Percentiles rank a stretch among this genome's conserved stretches.
phyloP scores from a whole-genome alignment of 1,140 invertebrate genomes.

The Matsumurasca onukii region DNA sequence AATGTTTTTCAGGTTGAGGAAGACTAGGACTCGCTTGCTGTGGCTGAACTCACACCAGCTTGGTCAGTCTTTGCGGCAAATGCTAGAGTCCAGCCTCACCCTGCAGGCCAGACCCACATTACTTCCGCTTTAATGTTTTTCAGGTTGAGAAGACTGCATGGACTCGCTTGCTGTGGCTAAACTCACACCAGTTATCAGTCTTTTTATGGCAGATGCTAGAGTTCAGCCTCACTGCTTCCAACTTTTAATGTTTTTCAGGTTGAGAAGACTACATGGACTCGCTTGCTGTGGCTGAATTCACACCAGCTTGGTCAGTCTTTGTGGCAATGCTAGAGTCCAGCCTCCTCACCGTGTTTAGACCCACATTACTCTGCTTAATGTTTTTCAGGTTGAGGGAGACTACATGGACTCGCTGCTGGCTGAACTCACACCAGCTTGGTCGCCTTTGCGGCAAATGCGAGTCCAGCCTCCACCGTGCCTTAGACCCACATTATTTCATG shows the following conservation, averaged over 20 bases:
- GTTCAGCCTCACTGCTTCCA: not conserved
- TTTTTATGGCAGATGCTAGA: not conserved
- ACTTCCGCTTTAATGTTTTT: too few species aligned
- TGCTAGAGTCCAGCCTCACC: too few species aligned
- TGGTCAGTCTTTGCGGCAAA: too few species aligned
- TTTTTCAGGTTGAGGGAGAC: conserved; percentile 63
- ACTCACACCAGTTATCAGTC: too few species aligned
- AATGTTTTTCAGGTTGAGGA: conserved; percentile 72
- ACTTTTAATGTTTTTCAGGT: not conserved
- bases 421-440: conserved; percentile 66
- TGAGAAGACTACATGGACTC: not conserved
- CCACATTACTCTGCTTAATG: conserved; percentile 37
- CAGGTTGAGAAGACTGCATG: too few species aligned
- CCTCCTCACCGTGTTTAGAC: too few species aligned
- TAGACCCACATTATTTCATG: conserved; percentile 72
- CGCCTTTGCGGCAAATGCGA: conserved; percentile 52
- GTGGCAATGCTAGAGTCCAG: too few species aligned
- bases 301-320: too few species aligned
- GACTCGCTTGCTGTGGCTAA: too few species aligned
- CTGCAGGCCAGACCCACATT: too few species aligned
- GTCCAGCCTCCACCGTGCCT: conserved; percentile 60
- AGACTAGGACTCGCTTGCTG: conserved; percentile 69
- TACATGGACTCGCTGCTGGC: conserved; percentile 68
- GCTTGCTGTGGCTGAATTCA: not conserved
- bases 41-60: too few species aligned